These are phyloP conservation scores for Mechanitis mazaeus DNA, from an alignment of 2,888 invertebrate genomes.

Conservation along the genomic window DNA sequence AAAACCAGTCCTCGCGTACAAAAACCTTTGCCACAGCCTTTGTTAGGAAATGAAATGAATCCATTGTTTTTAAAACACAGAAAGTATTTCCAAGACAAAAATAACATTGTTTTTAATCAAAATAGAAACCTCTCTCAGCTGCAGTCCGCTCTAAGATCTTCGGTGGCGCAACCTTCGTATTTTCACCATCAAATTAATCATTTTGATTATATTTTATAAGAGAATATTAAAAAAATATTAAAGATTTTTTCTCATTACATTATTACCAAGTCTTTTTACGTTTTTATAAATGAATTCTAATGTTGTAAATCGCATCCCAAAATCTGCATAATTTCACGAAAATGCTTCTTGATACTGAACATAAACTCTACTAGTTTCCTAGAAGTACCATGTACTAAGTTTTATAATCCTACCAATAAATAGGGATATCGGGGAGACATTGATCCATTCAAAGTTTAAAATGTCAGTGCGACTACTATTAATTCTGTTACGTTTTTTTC, in stretches of 20 bases:
- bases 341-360: background rate
- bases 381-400: background rate
- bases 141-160: slow-evolving; percentile 22
- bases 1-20: slow-evolving; percentile 1
- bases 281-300: too few species aligned
- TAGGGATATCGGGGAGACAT: slow-evolving; percentile 10
- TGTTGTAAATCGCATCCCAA: background rate
- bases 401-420: slow-evolving; percentile 12
- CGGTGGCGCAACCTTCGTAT: slow-evolving; percentile 40
- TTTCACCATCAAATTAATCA: slow-evolving; percentile 49
- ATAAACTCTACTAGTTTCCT: background rate
- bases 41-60: slow-evolving; percentile 14
- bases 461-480: background rate
- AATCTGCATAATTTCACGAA: background rate
- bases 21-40: slow-evolving; percentile 12
- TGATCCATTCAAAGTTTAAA: slow-evolving; percentile 14
- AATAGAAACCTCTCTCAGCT: slow-evolving; percentile 11
- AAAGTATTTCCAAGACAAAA: slow-evolving; percentile 25
- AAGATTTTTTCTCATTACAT: slow-evolving; percentile 1
- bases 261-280: background rate
- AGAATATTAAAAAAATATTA: slow-evolving; percentile 19
- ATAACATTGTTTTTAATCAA: slow-evolving; percentile 15
- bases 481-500: background rate
- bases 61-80: slow-evolving; percentile 20
- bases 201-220: slow-evolving; percentile 44